Conservation (phyloP, 2,797 vertebrate species). For the Apogon talboti region DNA sequence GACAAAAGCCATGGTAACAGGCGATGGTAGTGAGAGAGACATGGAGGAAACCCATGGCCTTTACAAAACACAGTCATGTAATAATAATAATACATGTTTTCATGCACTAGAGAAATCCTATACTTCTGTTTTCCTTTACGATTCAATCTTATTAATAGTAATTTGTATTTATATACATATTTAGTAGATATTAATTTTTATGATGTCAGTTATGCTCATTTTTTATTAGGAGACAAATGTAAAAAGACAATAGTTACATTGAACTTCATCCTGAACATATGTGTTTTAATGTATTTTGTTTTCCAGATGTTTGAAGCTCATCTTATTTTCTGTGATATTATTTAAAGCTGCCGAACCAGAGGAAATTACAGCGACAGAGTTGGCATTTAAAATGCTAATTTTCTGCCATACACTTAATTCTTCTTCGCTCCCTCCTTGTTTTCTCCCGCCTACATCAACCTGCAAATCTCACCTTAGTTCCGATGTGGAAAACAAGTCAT, state of each 20-base stretch:
- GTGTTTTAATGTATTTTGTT: too few relatives aligned
- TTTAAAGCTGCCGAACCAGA: neutral
- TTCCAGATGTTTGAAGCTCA: neutral
- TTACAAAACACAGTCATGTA: slow-evolving; percentile 5
- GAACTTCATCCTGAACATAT: too few relatives aligned
- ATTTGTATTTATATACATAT: too few relatives aligned
- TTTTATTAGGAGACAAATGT: neutral
- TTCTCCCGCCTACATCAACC: neutral
- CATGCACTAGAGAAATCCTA: neutral
- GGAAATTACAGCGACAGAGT: neutral
- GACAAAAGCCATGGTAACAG: slow-evolving; percentile 25
- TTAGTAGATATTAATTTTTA: too few relatives aligned
- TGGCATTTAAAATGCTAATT: neutral
- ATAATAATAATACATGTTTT: neutral
- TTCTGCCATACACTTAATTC: neutral
- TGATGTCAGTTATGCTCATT: too few relatives aligned
- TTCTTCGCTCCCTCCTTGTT: neutral
- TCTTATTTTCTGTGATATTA: neutral
- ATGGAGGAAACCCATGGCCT: neutral
- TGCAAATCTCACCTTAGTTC: slow-evolving; percentile 2
- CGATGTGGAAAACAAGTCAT: neutral
- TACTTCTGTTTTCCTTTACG: neutral
- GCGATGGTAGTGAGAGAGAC: neutral
- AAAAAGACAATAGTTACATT: too few relatives aligned
- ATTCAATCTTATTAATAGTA: neutral